Evolutionary conservation across 1,140 invertebrate species (phyloP), one percentile per base, ranked within the genome.

Genomic region (Copidosoma floridanum): DNA sequence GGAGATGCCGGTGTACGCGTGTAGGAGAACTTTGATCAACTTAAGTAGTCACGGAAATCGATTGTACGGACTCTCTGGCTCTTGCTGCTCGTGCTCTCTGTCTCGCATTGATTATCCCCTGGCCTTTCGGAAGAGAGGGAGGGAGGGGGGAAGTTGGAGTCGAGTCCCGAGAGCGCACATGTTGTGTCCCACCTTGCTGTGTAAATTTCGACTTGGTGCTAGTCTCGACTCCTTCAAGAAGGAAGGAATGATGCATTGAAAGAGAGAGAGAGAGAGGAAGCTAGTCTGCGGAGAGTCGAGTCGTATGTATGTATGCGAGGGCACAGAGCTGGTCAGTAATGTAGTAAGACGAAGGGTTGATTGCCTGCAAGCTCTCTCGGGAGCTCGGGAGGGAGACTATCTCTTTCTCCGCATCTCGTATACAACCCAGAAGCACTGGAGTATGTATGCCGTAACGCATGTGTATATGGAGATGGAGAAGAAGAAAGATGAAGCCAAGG

Each of bases 311-410:
- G n/a, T n/a, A n/a, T n/a, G 40, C 40, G 5, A n/a, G 18, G 16
- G 40, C 29, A 41, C 0, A 16, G 60, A 59, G 29, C 69, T 73
- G 74, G 77, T 77, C 74, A 78, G 75, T 78, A 76, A 76, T 77
- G 69, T 67, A 74, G 73, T 76, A 79, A 79, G 76, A 73, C 73
- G 73, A 74, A 77, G 74, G 75, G 77, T 77, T 79, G 77, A 79
- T 79, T 77, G 73, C 73, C 71, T 77, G 68, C 68, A 66, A 73
- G 74, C n/a, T n/a, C 69, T 73, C 71, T 72, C 69, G 66, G 65
- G 61, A 66, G 57, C 61, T 54, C 44, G 29, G 59, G 61, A 61
- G 58, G 64, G 57, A 35, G 47, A 26, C 29, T 29, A 26, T 50
- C 47, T 32, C 47, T 47, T 24, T 24, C 46, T 24, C 12, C 27